phyloP scores from a whole-genome alignment of 2,888 invertebrate species.

The Hypena proboscidalis region DNA sequence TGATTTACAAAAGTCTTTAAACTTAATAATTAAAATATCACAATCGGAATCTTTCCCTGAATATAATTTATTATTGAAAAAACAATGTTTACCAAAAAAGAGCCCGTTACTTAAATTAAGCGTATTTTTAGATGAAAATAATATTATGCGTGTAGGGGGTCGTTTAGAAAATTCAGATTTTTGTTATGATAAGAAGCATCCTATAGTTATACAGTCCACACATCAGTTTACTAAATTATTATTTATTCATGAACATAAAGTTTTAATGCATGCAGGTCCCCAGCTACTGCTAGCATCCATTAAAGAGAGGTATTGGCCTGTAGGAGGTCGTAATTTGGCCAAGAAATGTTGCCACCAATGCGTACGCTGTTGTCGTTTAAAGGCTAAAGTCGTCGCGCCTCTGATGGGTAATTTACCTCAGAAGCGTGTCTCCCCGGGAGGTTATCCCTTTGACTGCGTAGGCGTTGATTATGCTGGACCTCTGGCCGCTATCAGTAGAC shows the following conservation, averaged over 20 bases:
- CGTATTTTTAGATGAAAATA: too few species aligned
- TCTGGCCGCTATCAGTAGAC: too few species aligned
- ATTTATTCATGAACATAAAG: conserved; percentile 4
- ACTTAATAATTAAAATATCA: too few species aligned
- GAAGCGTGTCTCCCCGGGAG: neutral
- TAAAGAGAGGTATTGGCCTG: neutral
- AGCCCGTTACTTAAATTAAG: too few species aligned
- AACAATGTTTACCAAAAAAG: too few species aligned
- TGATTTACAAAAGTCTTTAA: too few species aligned
- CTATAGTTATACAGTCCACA: neutral
- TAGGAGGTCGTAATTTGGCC: conserved; percentile 4
- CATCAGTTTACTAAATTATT: conserved; percentile 1
- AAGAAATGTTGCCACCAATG: neutral
- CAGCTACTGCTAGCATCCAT: too few species aligned
- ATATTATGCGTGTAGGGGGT: neutral
- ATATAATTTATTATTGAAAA: too few species aligned
- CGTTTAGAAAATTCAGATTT: neutral
- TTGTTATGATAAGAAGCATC: neutral
- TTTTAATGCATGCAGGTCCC: neutral
- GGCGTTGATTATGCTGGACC: neutral
- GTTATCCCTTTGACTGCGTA: neutral
- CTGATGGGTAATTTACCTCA: neutral
- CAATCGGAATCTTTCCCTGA: too few species aligned
- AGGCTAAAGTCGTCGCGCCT: neutral
- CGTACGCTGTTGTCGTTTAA: neutral